Percentiles rank a stretch among this genome's conserved stretches.
Conservation (phyloP, 2,888 invertebrate genomes). For the Amblyjoppa proteus region DNA sequence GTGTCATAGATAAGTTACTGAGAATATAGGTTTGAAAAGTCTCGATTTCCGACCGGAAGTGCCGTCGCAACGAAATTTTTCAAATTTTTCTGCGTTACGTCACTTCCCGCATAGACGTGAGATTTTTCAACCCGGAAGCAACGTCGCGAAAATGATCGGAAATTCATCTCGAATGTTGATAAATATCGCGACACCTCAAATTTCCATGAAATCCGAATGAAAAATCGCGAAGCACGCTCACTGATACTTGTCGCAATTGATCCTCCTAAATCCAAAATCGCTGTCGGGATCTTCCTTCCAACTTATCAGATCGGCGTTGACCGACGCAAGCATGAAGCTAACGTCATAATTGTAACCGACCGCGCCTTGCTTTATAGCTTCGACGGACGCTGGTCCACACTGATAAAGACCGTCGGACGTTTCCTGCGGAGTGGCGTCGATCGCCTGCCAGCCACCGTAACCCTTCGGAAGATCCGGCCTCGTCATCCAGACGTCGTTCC, state of each 20-base stretch:
- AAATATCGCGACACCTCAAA: no score
- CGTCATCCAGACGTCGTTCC: constrained; percentile 96
- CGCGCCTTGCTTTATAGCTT: constrained; percentile 91
- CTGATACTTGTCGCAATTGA: constrained; percentile 91
- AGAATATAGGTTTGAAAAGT: no score
- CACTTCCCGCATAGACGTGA: no score
- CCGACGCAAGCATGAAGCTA: constrained; percentile 92
- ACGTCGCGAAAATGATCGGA: neutral
- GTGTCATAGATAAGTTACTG: no score
- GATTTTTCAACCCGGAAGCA: no score
- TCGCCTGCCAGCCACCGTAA: constrained; percentile 96
- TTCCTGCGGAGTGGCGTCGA: constrained; percentile 95
- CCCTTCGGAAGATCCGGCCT: constrained; percentile 91
- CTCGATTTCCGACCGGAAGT: no score
- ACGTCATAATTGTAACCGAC: constrained; percentile 92
- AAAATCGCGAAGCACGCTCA: constrained; percentile 83
- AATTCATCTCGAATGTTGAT: no score
- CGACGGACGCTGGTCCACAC: constrained; percentile 92
- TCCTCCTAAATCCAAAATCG: constrained; percentile 89
- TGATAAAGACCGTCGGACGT: constrained; percentile 90
- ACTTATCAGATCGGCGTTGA: constrained; percentile 93
- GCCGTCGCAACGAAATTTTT: no score
- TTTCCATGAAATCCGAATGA: neutral
- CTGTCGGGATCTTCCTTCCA: constrained; percentile 91
- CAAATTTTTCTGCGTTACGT: no score